Conservation (phyloP, 2,797 vertebrate genomes). For the Toxotes lorentzi region DNA sequence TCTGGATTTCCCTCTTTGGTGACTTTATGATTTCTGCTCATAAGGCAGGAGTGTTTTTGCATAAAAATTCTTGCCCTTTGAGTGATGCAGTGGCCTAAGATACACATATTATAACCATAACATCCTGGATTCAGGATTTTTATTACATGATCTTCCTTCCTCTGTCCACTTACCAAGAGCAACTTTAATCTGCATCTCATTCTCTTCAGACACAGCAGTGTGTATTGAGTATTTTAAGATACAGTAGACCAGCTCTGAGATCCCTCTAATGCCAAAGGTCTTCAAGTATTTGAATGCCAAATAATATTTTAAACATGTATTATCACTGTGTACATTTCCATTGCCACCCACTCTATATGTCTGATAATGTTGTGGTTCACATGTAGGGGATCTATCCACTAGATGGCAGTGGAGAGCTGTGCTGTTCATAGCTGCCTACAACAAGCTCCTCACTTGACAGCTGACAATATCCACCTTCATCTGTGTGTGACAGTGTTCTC, state of each 20-base stretch:
- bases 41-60: background rate
- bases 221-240: background rate
- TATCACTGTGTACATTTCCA: background rate
- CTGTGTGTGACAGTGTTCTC: background rate
- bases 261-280: too few species aligned
- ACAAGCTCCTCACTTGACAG: slow-evolving; percentile 14
- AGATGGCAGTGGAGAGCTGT: slow-evolving; percentile 81
- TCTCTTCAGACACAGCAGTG: background rate
- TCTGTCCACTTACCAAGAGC: background rate
- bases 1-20: background rate
- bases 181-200: background rate
- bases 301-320: background rate
- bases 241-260: too few species aligned
- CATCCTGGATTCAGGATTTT: background rate
- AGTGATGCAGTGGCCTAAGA: slow-evolving; percentile 2
- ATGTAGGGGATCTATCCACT: slow-evolving; percentile 47
- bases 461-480: slow-evolving; percentile 14
- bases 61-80: background rate
- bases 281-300: background rate
- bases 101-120: slow-evolving; percentile 23
- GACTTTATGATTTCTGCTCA: background rate
- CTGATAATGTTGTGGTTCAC: background rate
- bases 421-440: background rate
- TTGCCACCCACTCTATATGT: background rate
- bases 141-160: background rate